Conservation (phyloP, 30 jellyfish, hydroid and myxozoan species). For the Pelagia noctiluca region DNA sequence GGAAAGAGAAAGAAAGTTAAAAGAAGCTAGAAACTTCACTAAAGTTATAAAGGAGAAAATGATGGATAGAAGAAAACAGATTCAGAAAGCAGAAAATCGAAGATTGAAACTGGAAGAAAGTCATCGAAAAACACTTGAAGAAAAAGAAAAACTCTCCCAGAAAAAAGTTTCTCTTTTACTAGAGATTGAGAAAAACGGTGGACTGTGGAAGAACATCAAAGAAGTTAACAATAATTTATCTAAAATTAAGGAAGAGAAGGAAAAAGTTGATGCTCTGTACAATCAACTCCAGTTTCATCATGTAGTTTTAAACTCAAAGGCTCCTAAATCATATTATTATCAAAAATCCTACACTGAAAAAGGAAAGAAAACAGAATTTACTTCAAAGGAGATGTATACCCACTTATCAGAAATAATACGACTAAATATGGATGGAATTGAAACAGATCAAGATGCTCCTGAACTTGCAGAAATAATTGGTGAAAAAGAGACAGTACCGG, state of each 20-base stretch:
- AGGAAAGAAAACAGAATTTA: neutral
- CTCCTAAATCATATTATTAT: no score
- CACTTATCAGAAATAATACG: slow-evolving; percentile 12
- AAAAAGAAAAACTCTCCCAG: neutral
- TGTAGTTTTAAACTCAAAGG: neutral
- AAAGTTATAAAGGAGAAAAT: slow-evolving; percentile 28
- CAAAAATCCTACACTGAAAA: no score
- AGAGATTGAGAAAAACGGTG: no score
- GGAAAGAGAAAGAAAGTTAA: neutral
- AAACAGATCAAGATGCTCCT: neutral
- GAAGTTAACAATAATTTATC: neutral
- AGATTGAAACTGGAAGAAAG: slow-evolving; percentile 12
- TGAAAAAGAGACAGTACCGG: neutral
- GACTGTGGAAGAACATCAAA: neutral
- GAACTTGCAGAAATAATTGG: neutral
- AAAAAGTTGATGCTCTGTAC: neutral
- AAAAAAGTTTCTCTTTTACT: no score
- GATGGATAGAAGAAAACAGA: slow-evolving; percentile 4
- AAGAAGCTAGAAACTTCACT: slow-evolving; percentile 14
- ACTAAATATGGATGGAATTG: slow-evolving; percentile 1
- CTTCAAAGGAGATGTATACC: neutral
- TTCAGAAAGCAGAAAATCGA: no score
- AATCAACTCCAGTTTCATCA: neutral
- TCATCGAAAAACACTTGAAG: neutral
- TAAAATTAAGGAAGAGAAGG: neutral